Conservation (phyloP, 1,140 invertebrate genomes). For the Solenopsis fugax region DNA sequence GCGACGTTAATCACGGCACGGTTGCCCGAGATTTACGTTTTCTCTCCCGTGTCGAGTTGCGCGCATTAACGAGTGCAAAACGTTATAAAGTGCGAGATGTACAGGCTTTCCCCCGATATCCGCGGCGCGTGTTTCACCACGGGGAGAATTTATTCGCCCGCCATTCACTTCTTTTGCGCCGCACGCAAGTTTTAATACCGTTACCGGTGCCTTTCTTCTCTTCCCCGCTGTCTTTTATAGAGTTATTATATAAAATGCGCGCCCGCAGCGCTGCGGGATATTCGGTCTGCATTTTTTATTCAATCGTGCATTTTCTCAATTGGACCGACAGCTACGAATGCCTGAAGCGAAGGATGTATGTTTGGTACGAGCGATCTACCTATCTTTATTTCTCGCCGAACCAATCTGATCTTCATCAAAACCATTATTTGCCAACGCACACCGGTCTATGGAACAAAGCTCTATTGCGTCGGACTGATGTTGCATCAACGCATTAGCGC, state of each 20-base stretch:
- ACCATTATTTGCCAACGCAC: conserved; percentile 5
- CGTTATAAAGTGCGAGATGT: conserved; percentile 39
- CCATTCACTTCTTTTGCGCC: conserved; percentile 37
- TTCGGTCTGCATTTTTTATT: not conserved
- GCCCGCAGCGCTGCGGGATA: not conserved
- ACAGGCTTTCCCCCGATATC: conserved; percentile 42
- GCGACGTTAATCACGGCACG: conserved; percentile 45
- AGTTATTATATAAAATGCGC: not conserved
- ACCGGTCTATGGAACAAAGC: conserved; percentile 2
- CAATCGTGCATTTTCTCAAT: not conserved
- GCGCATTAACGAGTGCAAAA: conserved; percentile 58
- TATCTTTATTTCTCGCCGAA: not conserved
- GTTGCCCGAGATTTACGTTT: conserved; percentile 56
- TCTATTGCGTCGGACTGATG: conserved; percentile 18
- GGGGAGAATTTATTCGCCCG: conserved; percentile 53
- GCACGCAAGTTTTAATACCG: conserved; percentile 25
- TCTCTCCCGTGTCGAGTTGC: conserved; percentile 14
- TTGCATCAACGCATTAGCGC: not conserved
- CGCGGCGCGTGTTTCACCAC: not conserved
- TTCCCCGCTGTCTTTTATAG: conserved; percentile 7
- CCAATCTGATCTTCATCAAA: not conserved
- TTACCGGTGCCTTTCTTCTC: not conserved
- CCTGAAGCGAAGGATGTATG: not conserved
- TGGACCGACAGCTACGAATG: not conserved
- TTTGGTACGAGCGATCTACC: not conserved